phyloP scores from a whole-genome alignment of 2,113 vertebrate genomes.

The Lipophrys pholis region DNA sequence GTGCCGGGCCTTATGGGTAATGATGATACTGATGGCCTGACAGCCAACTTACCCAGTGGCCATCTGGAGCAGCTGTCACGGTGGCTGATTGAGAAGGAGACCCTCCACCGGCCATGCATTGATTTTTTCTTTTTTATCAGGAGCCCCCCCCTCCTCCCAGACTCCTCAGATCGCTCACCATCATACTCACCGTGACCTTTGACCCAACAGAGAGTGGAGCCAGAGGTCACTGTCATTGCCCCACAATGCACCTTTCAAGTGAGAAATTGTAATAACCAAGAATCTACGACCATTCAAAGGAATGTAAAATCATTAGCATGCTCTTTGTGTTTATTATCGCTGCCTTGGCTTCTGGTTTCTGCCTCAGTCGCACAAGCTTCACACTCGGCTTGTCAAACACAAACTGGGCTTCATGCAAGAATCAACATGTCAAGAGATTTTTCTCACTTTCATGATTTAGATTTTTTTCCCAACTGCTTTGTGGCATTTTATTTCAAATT shows the following conservation, averaged over 20 bases:
- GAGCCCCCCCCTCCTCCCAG: conserved; percentile 28
- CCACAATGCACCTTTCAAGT: not conserved
- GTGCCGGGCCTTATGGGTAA: conserved; percentile 76
- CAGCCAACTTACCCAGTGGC: conserved; percentile 76
- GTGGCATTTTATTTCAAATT: too few relatives aligned
- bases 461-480: too few relatives aligned
- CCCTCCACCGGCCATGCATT: conserved; percentile 71
- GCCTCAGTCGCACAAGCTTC: too few relatives aligned
- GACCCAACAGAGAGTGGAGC: conserved; percentile 61
- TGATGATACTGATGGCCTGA: conserved; percentile 82
- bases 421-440: too few relatives aligned
- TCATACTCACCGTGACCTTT: conserved; percentile 69
- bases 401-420: too few relatives aligned
- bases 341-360: too few relatives aligned
- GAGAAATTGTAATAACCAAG: not conserved
- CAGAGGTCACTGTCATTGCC: conserved; percentile 72
- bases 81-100: conserved; percentile 83
- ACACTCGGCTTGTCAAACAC: too few relatives aligned
- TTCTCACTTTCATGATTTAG: too few relatives aligned
- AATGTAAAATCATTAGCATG: not conserved
- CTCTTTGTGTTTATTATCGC: too few relatives aligned
- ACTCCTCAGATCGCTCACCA: conserved; percentile 45
- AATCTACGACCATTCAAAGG: not conserved
- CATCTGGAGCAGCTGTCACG: conserved; percentile 83
- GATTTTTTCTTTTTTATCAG: conserved; percentile 56